Conservation (phyloP, 35 echinoderm and acorn worm species). For the Hemicentrotus pulcherrimus region DNA sequence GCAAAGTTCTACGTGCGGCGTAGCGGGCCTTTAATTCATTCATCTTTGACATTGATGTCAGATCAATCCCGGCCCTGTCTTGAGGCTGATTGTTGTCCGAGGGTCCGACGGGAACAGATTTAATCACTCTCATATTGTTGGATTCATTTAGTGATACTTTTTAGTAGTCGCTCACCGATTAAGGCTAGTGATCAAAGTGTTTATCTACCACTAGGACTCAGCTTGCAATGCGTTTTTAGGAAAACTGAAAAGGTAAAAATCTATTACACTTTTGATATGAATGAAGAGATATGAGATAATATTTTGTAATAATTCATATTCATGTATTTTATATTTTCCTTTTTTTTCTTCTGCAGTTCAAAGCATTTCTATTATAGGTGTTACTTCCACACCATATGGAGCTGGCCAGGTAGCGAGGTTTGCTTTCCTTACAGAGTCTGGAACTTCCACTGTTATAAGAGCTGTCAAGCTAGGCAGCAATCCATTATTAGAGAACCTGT, state of each 20-base stretch:
- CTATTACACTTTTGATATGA: neutral
- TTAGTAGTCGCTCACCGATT: too few relatives aligned
- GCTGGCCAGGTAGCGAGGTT: neutral
- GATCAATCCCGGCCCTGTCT: too few relatives aligned
- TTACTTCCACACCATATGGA: slow-evolving; percentile 18
- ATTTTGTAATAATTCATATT: neutral
- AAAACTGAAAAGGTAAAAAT: neutral
- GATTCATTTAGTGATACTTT: too few relatives aligned
- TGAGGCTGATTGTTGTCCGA: too few relatives aligned
- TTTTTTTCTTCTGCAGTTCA: neutral
- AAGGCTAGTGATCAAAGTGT: too few relatives aligned
- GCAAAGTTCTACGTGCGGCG: too few relatives aligned
- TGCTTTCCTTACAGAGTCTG: neutral
- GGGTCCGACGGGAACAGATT: too few relatives aligned
- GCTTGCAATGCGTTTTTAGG: neutral
- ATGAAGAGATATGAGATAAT: too few relatives aligned
- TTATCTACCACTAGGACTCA: neutral
- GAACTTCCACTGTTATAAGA: neutral
- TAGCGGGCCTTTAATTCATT: too few relatives aligned
- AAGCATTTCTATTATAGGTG: neutral
- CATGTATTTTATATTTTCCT: neutral
- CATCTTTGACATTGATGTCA: too few relatives aligned
- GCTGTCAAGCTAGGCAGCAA: neutral
- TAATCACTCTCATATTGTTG: too few relatives aligned
- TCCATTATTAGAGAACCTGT: neutral